phyloP scores from a whole-genome alignment of 1,140 invertebrate genomes.

The Sipha flava region DNA sequence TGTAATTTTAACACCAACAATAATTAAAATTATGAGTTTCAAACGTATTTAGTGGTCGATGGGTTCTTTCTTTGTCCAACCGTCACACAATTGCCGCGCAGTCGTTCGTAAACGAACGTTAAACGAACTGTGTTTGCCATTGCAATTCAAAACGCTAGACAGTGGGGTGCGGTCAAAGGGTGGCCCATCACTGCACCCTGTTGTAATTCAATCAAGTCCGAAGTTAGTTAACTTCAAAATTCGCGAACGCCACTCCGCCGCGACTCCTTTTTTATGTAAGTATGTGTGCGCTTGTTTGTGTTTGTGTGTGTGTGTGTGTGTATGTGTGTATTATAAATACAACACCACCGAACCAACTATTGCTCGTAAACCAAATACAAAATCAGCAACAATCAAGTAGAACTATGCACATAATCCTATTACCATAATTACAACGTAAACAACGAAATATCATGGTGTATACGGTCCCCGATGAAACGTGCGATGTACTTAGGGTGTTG shows the following conservation, averaged over 20 bases:
- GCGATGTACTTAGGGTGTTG: not conserved
- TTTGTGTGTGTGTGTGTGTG: not conserved
- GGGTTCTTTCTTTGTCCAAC: not conserved
- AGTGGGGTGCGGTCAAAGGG: constrained; percentile 24
- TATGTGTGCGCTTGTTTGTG: too few relatives aligned
- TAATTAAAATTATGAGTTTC: too few relatives aligned
- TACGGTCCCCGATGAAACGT: not conserved
- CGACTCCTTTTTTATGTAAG: not conserved
- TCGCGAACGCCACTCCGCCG: not conserved
- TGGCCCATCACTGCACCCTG: not conserved
- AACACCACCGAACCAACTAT: not conserved
- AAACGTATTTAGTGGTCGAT: too few relatives aligned
- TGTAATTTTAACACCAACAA: too few relatives aligned
- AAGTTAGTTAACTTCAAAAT: constrained; percentile 29
- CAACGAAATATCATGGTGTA: constrained; percentile 14
- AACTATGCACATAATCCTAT: constrained; percentile 14
- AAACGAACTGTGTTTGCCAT: not conserved
- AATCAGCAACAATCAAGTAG: constrained; percentile 26
- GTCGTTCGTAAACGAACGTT: constrained; percentile 2
- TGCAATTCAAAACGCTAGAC: constrained; percentile 20
- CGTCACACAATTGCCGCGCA: not conserved
- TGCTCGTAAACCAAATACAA: constrained; percentile 15
- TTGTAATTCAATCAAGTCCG: constrained; percentile 25
- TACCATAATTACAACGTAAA: constrained; percentile 30
- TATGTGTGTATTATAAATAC: not conserved